These are phyloP conservation scores for Romanogobio albipinnatus DNA, from an alignment of 2,113 vertebrate species.

Conservation along the genomic window DNA sequence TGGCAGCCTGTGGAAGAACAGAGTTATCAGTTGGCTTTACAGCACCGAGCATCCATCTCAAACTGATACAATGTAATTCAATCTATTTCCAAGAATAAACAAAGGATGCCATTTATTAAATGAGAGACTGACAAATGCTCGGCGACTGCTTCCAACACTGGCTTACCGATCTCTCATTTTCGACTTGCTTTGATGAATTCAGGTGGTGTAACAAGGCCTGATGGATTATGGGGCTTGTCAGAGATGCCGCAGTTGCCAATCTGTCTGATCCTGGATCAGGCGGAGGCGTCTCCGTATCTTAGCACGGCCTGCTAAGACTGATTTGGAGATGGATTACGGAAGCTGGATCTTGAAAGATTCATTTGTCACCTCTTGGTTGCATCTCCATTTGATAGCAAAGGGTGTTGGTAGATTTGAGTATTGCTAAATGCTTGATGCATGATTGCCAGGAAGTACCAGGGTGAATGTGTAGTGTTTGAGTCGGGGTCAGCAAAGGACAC, in stretches of 20 bases:
- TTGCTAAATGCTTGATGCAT: constrained; percentile 20
- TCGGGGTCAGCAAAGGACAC: neutral
- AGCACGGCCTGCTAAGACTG: constrained; percentile 5
- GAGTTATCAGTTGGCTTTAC: constrained; percentile 37
- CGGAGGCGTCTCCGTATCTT: constrained; percentile 10
- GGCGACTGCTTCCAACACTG: constrained; percentile 30
- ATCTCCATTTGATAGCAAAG: constrained; percentile 4
- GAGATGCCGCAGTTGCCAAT: constrained; percentile 32
- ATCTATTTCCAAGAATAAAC: constrained; percentile 33
- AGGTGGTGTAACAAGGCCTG: constrained; percentile 38
- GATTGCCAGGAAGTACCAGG: neutral
- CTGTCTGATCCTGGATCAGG: constrained; percentile 45
- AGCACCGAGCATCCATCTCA: constrained; percentile 11
- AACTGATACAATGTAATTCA: constrained; percentile 36
- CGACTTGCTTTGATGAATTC: constrained; percentile 41
- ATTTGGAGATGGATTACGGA: constrained; percentile 40
- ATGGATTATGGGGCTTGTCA: constrained; percentile 39
- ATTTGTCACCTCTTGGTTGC: constrained; percentile 42
- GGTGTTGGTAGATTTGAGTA: constrained; percentile 25
- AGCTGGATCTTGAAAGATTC: constrained; percentile 21
- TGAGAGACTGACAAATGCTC: constrained; percentile 29
- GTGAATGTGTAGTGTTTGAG: neutral
- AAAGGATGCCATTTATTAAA: constrained; percentile 42
- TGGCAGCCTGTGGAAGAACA: constrained; percentile 39
- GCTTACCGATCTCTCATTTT: constrained; percentile 20